A percentile compares a stretch with the other conserved stretches of the same genome.
These are phyloP conservation scores for Sebastes paucispinis DNA, from an alignment of 2,797 vertebrate species.

Conservation along the genomic window DNA sequence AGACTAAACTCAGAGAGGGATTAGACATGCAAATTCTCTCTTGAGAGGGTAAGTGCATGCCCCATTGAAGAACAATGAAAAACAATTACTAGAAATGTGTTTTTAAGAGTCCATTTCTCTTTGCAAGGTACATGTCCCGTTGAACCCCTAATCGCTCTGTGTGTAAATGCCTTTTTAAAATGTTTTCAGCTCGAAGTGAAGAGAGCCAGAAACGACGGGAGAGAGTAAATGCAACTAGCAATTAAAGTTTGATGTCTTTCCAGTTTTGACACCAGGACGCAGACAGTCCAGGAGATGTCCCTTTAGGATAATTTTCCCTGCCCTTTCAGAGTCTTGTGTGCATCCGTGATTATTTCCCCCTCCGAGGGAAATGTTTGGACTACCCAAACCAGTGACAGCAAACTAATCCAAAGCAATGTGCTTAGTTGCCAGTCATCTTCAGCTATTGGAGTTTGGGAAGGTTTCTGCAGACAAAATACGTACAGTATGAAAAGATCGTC, in stretches of 20 bases:
- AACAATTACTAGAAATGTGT: constrained; percentile 4
- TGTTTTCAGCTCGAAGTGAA: background rate
- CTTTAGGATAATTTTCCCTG: background rate
- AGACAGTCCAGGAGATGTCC: background rate
- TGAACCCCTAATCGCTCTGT: background rate
- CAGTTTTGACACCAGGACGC: background rate
- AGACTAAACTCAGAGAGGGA: constrained; percentile 1
- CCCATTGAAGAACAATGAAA: background rate
- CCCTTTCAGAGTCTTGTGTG: background rate
- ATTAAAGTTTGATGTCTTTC: background rate
- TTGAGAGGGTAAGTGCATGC: constrained; percentile 12
- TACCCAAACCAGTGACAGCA: background rate
- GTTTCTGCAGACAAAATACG: constrained; percentile 21
- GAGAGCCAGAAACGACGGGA: background rate
- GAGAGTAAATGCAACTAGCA: background rate
- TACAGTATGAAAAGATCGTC: constrained; percentile 12
- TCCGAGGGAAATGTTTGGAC: background rate
- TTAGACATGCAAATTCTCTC: constrained; percentile 11
- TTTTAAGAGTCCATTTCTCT: background rate
- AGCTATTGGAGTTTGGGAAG: constrained; percentile 8
- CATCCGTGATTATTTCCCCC: background rate
- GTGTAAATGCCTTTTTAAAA: background rate
- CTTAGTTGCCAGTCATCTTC: constrained; percentile 1
- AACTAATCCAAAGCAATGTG: background rate
- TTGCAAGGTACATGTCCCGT: background rate